Percentiles rank a stretch among this genome's conserved stretches.
Evolutionary conservation across 1,140 invertebrate species (phyloP).

Genomic region (Trichomalopsis sarcophagae): DNA sequence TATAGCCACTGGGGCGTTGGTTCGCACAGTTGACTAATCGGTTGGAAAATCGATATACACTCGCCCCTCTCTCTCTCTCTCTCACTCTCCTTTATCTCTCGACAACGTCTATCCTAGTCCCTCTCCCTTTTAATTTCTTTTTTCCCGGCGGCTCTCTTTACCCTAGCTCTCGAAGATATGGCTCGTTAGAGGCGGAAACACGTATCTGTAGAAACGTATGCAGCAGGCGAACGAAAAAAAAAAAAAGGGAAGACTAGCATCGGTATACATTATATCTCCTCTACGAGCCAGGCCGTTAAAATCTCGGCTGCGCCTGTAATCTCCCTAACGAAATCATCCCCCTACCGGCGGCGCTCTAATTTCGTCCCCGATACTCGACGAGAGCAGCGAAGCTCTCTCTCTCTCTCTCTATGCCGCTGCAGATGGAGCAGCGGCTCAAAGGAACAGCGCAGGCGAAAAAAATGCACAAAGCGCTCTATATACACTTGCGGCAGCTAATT

Average conservation of each 20-base stretch:
- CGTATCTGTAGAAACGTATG: too few species aligned
- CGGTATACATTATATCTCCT: neutral
- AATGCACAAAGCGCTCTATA: neutral
- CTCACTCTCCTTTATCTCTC: neutral
- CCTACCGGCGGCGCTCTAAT: neutral
- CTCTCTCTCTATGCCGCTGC: neutral
- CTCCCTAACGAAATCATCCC: neutral
- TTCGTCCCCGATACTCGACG: neutral
- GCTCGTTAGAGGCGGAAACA: too few species aligned
- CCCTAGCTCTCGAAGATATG: neutral
- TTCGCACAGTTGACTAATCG: slow-evolving; percentile 44
- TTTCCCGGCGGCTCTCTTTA: neutral
- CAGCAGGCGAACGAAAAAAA: too few species aligned
- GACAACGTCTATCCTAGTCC: neutral
- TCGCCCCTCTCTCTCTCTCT: neutral
- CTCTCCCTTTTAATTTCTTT: slow-evolving; percentile 3
- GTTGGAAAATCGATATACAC: slow-evolving; percentile 50
- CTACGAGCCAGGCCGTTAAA: too few species aligned
- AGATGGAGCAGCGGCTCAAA: neutral
- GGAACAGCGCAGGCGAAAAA: neutral
- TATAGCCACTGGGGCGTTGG: slow-evolving; percentile 30
- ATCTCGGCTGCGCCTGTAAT: too few species aligned
- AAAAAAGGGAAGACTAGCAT: too few species aligned
- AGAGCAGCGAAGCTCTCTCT: neutral
- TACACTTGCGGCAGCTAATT: neutral